Evolutionary conservation across 1,140 invertebrate genomes (phyloP), one percentile per base, ranked within the genome.

Genomic region (Phymastichus coffea): DNA sequence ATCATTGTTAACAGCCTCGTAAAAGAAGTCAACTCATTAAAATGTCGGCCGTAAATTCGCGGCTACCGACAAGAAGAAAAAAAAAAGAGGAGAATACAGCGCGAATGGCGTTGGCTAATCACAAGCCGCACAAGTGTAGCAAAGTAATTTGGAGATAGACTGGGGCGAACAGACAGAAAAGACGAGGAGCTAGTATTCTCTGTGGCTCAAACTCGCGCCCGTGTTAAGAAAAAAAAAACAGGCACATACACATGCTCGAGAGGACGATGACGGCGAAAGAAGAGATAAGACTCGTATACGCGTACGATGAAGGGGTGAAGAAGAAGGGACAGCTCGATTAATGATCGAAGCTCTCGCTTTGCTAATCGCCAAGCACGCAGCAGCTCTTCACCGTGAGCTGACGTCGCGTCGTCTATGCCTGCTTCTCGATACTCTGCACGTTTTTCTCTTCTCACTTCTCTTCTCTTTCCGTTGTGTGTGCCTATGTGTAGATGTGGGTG

Each of bases 301-400:
- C 28, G 12, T n/a, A n/a, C n/a, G n/a, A n/a, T n/a, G n/a, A n/a
- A n/a, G n/a, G n/a, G n/a, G n/a, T n/a, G n/a, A n/a, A n/a, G n/a
- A n/a, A n/a, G n/a, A n/a, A n/a, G n/a, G n/a, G n/a, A n/a, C n/a
- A n/a, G n/a, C n/a, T n/a, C n/a, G n/a, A n/a, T n/a, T n/a, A n/a
- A n/a, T n/a, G n/a, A n/a, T n/a, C n/a, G n/a, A n/a, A n/a, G n/a
- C n/a, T n/a, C n/a, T n/a, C n/a, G n/a, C n/a, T n/a, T n/a, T n/a
- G n/a, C n/a, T n/a, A n/a, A n/a, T n/a, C n/a, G n/a, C n/a, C n/a
- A n/a, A n/a, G n/a, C n/a, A n/a, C n/a, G n/a, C 40, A 46, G 57
- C 37, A 48, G 10, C 57, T 46, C 57, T 52, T 58, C 47, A 58
- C 56, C 56, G 49, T 44, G 40, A 38, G 44, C 54, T 61, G 59